phyloP scores from a whole-genome alignment of 2,888 invertebrate species.

The Polyommatus iphigenia region DNA sequence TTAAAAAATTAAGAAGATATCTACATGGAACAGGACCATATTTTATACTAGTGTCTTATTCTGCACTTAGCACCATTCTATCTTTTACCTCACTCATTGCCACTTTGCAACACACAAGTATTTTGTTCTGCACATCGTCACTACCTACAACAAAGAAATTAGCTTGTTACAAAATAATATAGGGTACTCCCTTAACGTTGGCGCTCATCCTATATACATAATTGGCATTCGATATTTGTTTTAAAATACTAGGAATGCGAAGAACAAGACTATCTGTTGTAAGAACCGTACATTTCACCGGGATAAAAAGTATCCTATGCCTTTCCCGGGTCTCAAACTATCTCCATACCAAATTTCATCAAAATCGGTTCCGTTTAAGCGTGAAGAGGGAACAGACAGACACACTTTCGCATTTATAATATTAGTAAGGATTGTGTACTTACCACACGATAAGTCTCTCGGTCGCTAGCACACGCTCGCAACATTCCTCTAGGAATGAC shows the following conservation, averaged over 20 bases:
- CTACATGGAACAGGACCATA: neutral
- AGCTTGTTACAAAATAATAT: neutral
- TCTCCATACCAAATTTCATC: too few relatives aligned
- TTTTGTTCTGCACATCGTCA: neutral
- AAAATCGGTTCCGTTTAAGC: too few relatives aligned
- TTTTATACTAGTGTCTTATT: neutral
- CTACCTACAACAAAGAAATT: conserved; percentile 1
- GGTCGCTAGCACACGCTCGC: neutral
- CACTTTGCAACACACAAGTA: neutral
- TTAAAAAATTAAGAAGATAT: neutral
- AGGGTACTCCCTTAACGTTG: neutral
- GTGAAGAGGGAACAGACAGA: too few relatives aligned
- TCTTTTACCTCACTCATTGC: neutral
- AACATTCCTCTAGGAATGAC: neutral
- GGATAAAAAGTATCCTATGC: too few relatives aligned
- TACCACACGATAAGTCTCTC: neutral
- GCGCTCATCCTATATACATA: too few relatives aligned
- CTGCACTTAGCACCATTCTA: neutral
- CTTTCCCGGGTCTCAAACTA: too few relatives aligned
- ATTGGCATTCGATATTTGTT: too few relatives aligned
- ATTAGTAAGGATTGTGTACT: neutral
- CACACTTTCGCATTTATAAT: too few relatives aligned
- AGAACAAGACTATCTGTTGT: too few relatives aligned
- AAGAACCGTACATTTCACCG: too few relatives aligned
- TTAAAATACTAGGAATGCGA: too few relatives aligned